Conservation (phyloP, 2,797 vertebrate species). For the Clarias laeviceps region DNA sequence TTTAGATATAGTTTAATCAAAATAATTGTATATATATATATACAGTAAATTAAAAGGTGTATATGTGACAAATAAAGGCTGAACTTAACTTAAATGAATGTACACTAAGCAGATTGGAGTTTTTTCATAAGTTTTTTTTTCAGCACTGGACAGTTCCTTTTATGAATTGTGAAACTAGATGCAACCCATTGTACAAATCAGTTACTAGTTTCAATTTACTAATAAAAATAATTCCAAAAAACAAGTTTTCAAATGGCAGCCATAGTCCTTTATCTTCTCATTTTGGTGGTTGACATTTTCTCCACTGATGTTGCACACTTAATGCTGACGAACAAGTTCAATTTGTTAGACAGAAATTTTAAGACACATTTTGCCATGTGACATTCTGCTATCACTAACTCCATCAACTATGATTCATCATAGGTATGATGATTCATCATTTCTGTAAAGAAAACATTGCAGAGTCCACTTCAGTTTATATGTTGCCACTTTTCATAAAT, state of each 20-base stretch:
- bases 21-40: background rate
- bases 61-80: too few relatives aligned
- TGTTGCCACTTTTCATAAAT: background rate
- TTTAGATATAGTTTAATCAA: background rate
- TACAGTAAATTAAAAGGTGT: too few relatives aligned
- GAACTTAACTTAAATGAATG: too few relatives aligned
- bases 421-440: too few relatives aligned
- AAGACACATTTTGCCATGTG: background rate
- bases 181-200: background rate
- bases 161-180: background rate
- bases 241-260: background rate
- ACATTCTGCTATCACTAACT: background rate
- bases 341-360: background rate
- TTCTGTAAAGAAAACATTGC: background rate
- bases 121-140: background rate
- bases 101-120: background rate
- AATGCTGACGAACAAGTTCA: background rate
- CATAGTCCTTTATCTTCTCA: background rate
- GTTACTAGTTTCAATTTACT: too few relatives aligned
- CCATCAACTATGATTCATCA: background rate
- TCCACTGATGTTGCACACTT: background rate
- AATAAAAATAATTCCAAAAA: too few relatives aligned
- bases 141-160: constrained; percentile 24
- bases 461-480: background rate
- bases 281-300: background rate